phyloP scores from a whole-genome alignment of 2,888 invertebrate genomes.

The Apodemia duryi region DNA sequence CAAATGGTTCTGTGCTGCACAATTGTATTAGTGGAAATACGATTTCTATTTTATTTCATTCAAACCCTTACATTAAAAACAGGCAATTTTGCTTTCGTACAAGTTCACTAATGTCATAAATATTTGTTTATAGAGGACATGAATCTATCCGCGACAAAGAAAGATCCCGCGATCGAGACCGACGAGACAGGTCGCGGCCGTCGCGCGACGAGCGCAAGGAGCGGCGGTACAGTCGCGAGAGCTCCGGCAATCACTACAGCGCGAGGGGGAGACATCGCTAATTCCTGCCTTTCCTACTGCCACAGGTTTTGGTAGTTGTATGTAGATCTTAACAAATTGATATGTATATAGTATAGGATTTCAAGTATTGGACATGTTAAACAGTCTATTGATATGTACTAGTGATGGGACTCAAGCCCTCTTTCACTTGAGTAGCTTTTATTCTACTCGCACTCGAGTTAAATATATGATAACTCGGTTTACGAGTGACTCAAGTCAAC shows the following conservation, averaged over 20 bases:
- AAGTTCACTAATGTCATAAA: background rate
- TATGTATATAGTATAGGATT: background rate
- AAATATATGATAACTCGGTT: too few species aligned
- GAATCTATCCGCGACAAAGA: slow-evolving; percentile 56
- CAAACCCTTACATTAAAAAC: too few species aligned
- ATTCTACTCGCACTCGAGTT: too few species aligned
- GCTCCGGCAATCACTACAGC: slow-evolving; percentile 49
- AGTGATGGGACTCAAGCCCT: too few species aligned
- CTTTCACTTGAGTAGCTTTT: too few species aligned
- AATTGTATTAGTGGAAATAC: too few species aligned
- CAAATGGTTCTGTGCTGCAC: too few species aligned
- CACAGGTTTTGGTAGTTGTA: background rate
- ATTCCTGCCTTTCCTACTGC: slow-evolving; percentile 2
- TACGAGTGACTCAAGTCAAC: too few species aligned
- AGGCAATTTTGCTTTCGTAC: too few species aligned
- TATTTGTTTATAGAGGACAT: slow-evolving; percentile 38
- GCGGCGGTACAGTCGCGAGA: slow-evolving; percentile 67
- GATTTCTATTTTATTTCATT: too few species aligned
- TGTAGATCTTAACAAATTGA: slow-evolving; percentile 1
- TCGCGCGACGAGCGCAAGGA: slow-evolving; percentile 53
- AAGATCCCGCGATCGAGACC: slow-evolving; percentile 57
- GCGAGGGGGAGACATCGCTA: slow-evolving; percentile 63
- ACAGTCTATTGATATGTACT: too few species aligned
- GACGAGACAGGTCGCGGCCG: slow-evolving; percentile 56
- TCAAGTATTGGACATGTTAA: background rate